These are phyloP conservation scores for Bactericera cockerelli DNA, from an alignment of 1,140 invertebrate genomes.

Conservation along the genomic window DNA sequence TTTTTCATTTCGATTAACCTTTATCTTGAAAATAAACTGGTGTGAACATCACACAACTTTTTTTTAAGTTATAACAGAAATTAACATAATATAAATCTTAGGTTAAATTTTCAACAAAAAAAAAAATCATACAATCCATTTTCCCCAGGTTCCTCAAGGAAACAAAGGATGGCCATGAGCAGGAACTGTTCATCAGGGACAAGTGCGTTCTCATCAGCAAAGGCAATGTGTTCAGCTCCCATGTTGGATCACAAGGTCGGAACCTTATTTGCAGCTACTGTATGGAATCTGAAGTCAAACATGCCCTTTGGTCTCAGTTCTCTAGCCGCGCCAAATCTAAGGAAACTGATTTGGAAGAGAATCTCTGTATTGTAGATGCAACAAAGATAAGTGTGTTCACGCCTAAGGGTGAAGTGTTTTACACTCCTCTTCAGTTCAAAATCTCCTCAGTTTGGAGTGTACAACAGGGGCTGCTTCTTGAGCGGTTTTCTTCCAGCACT, in stretches of 20 bases:
- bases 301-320: conserved; percentile 67
- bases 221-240: conserved; percentile 23
- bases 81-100: conserved; percentile 22
- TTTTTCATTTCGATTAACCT: not conserved
- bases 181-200: conserved; percentile 77
- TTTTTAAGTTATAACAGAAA: conserved; percentile 17
- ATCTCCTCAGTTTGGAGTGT: conserved; percentile 55
- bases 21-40: not conserved
- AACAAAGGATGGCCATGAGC: conserved; percentile 37
- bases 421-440: conserved; percentile 68
- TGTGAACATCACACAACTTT: no score
- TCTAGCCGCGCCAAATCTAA: conserved; percentile 35
- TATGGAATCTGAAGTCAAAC: conserved; percentile 57
- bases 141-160: conserved; percentile 14
- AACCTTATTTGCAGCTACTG: conserved; percentile 54
- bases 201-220: conserved; percentile 56
- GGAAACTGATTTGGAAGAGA: conserved; percentile 18
- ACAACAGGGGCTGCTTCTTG: conserved; percentile 59
- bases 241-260: conserved; percentile 26
- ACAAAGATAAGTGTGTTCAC: conserved; percentile 63
- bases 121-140: no score
- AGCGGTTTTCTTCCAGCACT: conserved; percentile 29
- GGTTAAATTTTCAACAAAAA: conserved; percentile 25
- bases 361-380: conserved; percentile 60
- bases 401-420: conserved; percentile 62